Percentiles rank a stretch among this genome's conserved stretches.
Evolutionary conservation across 2,797 vertebrate species (phyloP).

Genomic region (Martes flavigula): DNA sequence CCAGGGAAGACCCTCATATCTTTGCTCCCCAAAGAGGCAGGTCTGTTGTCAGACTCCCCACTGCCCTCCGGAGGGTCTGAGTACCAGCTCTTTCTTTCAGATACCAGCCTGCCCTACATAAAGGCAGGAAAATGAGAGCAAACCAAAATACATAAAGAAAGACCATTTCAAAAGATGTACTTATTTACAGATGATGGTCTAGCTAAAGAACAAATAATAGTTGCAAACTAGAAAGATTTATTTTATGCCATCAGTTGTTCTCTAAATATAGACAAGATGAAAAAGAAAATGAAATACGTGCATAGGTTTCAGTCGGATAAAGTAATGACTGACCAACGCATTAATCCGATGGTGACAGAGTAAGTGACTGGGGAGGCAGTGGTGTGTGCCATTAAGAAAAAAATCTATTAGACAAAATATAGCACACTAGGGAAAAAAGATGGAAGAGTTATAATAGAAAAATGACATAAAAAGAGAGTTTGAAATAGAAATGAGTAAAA

Average conservation of each 20-base stretch:
- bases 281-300: background rate
- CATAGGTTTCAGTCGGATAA: background rate
- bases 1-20: background rate
- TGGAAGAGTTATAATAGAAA: background rate
- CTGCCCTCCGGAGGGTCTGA: background rate
- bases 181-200: background rate
- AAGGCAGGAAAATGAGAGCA: background rate
- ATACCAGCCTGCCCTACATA: background rate
- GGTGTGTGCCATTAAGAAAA: background rate
- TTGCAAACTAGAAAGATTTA: background rate
- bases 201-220: background rate
- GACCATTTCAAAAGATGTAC: background rate
- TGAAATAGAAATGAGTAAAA: conserved; percentile 47
- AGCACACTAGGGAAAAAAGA: background rate
- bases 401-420: background rate
- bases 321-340: background rate
- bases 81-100: background rate
- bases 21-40: background rate
- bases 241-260: background rate
- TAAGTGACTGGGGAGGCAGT: background rate
- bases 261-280: background rate
- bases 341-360: background rate
- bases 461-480: background rate
- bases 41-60: background rate
- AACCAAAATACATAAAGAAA: background rate